Evolutionary conservation across 2,113 vertebrate genomes (phyloP).

Genomic region (Sphaerodactylus townsendi): DNA sequence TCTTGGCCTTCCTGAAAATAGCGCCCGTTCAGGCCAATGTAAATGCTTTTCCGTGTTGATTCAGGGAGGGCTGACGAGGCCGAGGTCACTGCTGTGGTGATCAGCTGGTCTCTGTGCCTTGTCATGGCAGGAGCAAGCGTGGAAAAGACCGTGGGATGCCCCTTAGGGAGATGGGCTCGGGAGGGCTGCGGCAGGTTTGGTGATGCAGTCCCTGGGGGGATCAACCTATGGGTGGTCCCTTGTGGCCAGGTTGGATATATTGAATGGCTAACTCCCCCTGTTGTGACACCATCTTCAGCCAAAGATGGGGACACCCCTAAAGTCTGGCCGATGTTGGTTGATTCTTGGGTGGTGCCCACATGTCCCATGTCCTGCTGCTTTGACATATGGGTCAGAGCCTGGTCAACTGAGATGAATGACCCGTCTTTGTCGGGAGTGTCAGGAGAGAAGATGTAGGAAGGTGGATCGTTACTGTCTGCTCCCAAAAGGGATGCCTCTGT

Average conservation of each 20-base stretch:
- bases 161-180: accelerated
- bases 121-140: accelerated
- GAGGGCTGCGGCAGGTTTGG: accelerated
- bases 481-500: no score
- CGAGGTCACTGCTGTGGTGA: neutral
- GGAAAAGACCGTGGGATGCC: accelerated
- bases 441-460: neutral
- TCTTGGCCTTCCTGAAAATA: constrained; percentile 66
- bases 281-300: neutral
- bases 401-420: constrained; percentile 32
- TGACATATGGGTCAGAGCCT: accelerated
- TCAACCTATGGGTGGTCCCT: neutral
- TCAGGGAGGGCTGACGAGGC: accelerated
- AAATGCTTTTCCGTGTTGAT: neutral
- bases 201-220: neutral
- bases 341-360: neutral
- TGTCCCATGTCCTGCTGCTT: neutral
- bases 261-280: neutral
- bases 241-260: neutral
- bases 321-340: accelerated
- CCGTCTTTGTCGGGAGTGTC: neutral
- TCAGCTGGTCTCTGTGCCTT: no score
- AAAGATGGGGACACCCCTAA: accelerated
- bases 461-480: accelerated
- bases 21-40: constrained; percentile 67